phyloP scores from a whole-genome alignment of 1,140 invertebrate species.

The Scaptomyza hsui region DNA sequence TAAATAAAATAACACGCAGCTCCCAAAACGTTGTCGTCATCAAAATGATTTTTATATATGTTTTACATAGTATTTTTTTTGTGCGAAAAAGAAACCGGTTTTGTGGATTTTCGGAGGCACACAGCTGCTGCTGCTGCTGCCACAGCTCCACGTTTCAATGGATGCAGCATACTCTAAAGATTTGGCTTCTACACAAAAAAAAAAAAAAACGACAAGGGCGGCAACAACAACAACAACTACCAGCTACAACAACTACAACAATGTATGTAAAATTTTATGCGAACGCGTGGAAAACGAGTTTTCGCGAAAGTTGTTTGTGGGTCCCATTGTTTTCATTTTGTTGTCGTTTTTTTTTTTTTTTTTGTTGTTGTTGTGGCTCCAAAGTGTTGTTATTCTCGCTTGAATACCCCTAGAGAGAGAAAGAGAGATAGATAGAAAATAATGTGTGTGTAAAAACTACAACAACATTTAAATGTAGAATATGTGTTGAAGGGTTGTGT shows the following conservation, averaged over 20 bases:
- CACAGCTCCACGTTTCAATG: constrained; percentile 37
- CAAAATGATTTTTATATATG: constrained; percentile 33
- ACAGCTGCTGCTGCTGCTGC: constrained; percentile 4
- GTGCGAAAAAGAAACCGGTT: constrained; percentile 53
- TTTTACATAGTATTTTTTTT: constrained; percentile 10
- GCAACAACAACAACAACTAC: constrained; percentile 34
- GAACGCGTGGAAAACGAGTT: constrained; percentile 79
- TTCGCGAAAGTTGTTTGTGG: constrained; percentile 75
- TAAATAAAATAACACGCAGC: constrained; percentile 21
- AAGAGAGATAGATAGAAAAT: constrained; percentile 6
- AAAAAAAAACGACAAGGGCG: constrained; percentile 60
- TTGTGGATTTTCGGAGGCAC: constrained; percentile 14
- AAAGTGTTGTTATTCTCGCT: constrained; percentile 20
- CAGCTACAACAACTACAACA: constrained; percentile 2
- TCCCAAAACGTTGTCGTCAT: constrained; percentile 42
- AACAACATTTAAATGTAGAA: constrained; percentile 6
- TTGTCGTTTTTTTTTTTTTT: constrained; percentile 41
- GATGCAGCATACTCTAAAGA: constrained; percentile 46
- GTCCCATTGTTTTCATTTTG: constrained; percentile 54
- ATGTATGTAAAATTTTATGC: constrained; percentile 59
- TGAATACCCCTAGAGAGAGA: constrained; percentile 18
- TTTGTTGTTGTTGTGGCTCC: constrained; percentile 14
- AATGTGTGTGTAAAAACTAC: neutral
- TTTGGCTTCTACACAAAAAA: constrained; percentile 64
- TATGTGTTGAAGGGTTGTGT: neutral